Evolutionary conservation across 2,113 vertebrate species (phyloP).

Genomic region (Nannobrachium achirus): DNA sequence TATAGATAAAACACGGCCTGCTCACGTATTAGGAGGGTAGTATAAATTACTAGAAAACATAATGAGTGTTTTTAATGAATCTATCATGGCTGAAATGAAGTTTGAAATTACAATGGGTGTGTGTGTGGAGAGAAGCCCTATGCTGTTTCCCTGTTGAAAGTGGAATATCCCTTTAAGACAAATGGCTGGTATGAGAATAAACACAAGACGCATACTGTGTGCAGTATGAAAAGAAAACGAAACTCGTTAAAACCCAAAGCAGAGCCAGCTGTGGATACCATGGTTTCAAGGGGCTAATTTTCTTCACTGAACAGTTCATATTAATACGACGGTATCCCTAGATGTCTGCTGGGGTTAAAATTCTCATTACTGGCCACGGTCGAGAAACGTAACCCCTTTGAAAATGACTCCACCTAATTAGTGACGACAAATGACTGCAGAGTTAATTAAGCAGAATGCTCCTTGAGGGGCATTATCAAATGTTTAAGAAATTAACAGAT

Average conservation of each 20-base stretch:
- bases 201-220: neutral
- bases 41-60: too few relatives aligned
- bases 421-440: slow-evolving; percentile 69
- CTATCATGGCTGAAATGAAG: too few relatives aligned
- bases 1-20: too few relatives aligned
- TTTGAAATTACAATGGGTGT: too few relatives aligned
- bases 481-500: slow-evolving; percentile 78
- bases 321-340: slow-evolving; percentile 42
- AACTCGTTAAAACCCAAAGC: slow-evolving; percentile 8
- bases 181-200: too few relatives aligned
- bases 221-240: neutral
- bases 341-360: slow-evolving; percentile 70
- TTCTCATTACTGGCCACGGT: slow-evolving; percentile 74
- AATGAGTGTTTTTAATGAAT: too few relatives aligned
- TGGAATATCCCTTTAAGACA: too few relatives aligned
- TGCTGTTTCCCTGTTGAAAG: too few relatives aligned
- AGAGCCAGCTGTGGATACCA: slow-evolving; percentile 18
- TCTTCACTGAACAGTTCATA: slow-evolving; percentile 26
- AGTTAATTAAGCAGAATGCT: slow-evolving; percentile 77
- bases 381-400: slow-evolving; percentile 71
- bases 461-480: slow-evolving; percentile 74
- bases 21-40: too few relatives aligned
- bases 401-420: slow-evolving; percentile 78
- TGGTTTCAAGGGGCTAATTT: slow-evolving; percentile 20
- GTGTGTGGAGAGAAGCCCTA: too few relatives aligned